Evolutionary conservation across 2,797 vertebrate species (phyloP).

Genomic region (Xenopus petersii): DNA sequence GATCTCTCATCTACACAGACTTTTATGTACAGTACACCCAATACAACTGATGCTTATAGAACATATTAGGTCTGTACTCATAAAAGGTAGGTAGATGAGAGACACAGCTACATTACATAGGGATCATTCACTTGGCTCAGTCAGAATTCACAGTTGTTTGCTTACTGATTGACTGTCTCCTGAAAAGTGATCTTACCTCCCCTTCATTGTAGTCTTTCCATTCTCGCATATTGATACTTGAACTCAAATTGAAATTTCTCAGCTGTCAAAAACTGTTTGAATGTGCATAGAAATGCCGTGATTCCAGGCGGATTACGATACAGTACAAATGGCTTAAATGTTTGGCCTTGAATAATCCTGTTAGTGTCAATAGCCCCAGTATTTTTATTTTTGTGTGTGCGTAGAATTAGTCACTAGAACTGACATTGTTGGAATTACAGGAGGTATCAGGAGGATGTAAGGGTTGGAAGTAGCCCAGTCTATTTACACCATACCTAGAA

Average conservation of each 20-base stretch:
- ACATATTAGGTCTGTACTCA: too few species aligned
- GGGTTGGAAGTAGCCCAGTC: constrained; percentile 14
- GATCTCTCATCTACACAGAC: too few species aligned
- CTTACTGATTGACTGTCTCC: background rate
- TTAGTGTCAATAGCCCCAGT: constrained; percentile 36
- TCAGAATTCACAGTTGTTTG: background rate
- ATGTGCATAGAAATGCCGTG: background rate
- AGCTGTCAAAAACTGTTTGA: constrained; percentile 28
- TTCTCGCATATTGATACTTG: background rate
- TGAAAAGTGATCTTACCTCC: background rate
- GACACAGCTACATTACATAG: too few species aligned
- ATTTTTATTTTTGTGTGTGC: background rate
- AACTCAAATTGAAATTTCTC: constrained; percentile 13
- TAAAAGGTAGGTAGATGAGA: too few species aligned
- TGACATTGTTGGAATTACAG: constrained; percentile 16
- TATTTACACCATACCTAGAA: constrained; percentile 51
- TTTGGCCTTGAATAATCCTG: constrained; percentile 34
- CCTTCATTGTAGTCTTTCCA: too few species aligned
- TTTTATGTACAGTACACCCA: too few species aligned
- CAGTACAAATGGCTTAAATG: constrained; percentile 27
- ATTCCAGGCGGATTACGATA: constrained; percentile 29
- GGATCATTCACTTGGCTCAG: too few species aligned
- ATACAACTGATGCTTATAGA: too few species aligned
- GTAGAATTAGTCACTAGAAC: constrained; percentile 4
- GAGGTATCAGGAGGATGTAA: constrained; percentile 23